Evolutionary conservation across 2,888 invertebrate species (phyloP).

Genomic region (Lasioglossum calceatum): DNA sequence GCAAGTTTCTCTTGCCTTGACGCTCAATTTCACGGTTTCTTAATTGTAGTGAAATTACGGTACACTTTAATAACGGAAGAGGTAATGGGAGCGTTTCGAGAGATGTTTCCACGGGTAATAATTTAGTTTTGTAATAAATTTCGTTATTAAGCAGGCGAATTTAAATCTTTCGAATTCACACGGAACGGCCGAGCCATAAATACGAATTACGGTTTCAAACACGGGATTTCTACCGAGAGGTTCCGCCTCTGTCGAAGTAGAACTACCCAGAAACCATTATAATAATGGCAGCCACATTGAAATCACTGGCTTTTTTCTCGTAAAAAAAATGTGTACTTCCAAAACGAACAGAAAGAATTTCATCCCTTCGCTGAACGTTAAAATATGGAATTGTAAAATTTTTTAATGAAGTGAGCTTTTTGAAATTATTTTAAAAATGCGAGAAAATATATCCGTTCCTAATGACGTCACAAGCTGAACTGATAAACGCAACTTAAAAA

Average conservation of each 20-base stretch:
- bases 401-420: not conserved
- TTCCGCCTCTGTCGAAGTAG: not conserved
- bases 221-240: not conserved
- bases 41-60: constrained; percentile 6
- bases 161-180: constrained; percentile 23
- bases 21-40: constrained; percentile 10
- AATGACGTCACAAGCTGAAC: not conserved
- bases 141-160: constrained; percentile 23
- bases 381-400: not conserved
- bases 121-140: constrained; percentile 16
- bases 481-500: no score
- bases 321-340: not conserved
- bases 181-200: constrained; percentile 11
- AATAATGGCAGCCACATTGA: not conserved
- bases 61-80: constrained; percentile 9
- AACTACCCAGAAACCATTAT: not conserved
- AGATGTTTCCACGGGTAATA: constrained; percentile 8
- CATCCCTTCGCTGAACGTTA: not conserved
- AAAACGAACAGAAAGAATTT: not conserved
- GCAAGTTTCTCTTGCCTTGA: not conserved
- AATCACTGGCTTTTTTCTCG: not conserved
- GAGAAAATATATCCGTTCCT: not conserved
- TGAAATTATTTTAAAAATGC: not conserved
- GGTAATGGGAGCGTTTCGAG: constrained; percentile 22
- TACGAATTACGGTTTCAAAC: constrained; percentile 16